A percentile compares a stretch with the other conserved stretches of the same genome.
phyloP scores from a whole-genome alignment of 2,888 invertebrate genomes.

The Dilophus febrilis region DNA sequence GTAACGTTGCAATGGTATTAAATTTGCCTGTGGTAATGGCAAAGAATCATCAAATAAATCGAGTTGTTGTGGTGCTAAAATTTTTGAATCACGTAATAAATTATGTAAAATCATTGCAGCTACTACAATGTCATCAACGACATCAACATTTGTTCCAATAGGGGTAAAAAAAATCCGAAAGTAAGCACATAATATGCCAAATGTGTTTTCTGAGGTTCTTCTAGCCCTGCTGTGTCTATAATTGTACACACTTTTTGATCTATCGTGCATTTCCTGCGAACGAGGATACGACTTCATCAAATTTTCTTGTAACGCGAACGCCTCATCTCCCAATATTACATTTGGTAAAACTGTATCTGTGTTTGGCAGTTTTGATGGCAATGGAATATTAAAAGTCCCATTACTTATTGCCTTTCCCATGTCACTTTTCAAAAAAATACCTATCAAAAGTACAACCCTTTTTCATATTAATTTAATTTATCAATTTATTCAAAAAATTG shows the following conservation, averaged over 20 bases:
- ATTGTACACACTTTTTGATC: neutral
- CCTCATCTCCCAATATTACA: neutral
- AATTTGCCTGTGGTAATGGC: neutral
- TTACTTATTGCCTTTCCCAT: neutral
- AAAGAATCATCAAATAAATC: neutral
- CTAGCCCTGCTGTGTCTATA: neutral
- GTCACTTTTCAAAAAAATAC: neutral
- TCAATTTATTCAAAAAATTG: neutral
- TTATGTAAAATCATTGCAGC: slow-evolving; percentile 1
- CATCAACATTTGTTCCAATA: neutral
- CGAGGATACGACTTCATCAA: neutral
- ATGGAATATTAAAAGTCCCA: slow-evolving; percentile 1
- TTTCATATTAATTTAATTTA: neutral
- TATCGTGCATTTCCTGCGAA: neutral
- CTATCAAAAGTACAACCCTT: neutral
- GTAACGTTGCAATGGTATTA: neutral
- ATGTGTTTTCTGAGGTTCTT: neutral
- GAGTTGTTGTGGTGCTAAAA: neutral
- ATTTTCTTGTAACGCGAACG: neutral
- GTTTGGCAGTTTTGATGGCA: neutral
- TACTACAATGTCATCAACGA: neutral
- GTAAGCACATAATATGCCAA: neutral
- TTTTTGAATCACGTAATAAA: neutral
- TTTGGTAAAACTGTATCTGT: neutral
- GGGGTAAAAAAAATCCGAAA: neutral